Base-by-base conservation (phyloP, 2,888 invertebrate genomes). In the Pyralis farinalis region DNA sequence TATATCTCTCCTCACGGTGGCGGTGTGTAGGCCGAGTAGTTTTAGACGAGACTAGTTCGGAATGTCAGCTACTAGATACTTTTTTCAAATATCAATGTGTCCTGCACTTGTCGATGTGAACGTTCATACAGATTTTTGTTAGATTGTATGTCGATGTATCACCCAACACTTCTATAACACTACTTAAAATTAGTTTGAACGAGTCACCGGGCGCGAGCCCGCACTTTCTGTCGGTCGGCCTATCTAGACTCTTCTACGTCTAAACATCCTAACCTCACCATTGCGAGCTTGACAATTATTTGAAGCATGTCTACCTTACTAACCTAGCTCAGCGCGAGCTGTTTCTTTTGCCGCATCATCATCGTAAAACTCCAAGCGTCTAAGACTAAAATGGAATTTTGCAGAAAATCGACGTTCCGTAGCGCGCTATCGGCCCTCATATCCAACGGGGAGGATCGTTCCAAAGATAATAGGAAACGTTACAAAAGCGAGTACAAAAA, bases 401-500 rank as follows among this genome's bases (percentile, higher is more conserved):
- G 75, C 89, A 90, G 90, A 89, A 89, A 88, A 81, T 88, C 89
- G 79, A 88, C 89, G 86, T 90, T 89, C 85, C 90, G 90, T 88
- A 89, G 82, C 82, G 89, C 89, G 82, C 85, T 89, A 83, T 86
- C 87, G 77, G 87, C 89, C 75, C 83, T 89, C 85, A 89, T 88
- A 85, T 86, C 86, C 85, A 87, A 84, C 85, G 87, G 79, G 84
- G 90, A 80, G 90, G 91, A 84, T 84, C 91, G 81, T 90, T 90
- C 82, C 91, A 91, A 85, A 91, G 90, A 82, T 90, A 85, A 88
- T 82, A 91, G 91, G 81, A 92, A 92, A 85, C 91, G 91, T 86
- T 92, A 92, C 88, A 92, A 93, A 89, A 93, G 93, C 76, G 94
- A 94, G 90, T 94, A 94, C 90, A 93, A 93, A 90, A 93, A 94